These are phyloP conservation scores for Prionailurus bengalensis DNA, from an alignment of 2,113 vertebrate species.

Conservation along the genomic window DNA sequence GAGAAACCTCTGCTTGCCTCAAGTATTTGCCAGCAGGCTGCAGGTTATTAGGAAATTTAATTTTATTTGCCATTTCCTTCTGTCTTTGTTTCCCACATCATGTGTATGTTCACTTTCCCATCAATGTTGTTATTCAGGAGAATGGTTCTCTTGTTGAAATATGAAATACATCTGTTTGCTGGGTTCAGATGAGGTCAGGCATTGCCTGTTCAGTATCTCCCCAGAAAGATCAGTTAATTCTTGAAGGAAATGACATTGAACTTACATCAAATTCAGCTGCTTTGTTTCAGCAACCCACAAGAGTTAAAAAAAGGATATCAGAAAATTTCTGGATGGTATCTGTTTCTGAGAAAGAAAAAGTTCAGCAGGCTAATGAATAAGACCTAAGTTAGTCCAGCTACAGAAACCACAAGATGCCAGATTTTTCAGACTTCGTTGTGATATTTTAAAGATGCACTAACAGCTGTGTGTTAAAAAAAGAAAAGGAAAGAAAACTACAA, in stretches of 20 bases:
- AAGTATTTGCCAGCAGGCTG: too few species aligned
- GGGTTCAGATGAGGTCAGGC: constrained; percentile 94
- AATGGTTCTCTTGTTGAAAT: constrained; percentile 93
- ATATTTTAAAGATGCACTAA: not conserved
- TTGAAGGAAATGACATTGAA: not conserved
- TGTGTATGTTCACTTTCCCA: constrained; percentile 93
- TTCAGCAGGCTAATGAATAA: constrained; percentile 87
- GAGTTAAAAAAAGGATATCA: not conserved
- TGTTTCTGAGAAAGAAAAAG: constrained; percentile 93
- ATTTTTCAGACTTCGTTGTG: not conserved
- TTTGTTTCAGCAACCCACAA: not conserved
- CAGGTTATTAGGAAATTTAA: too few species aligned
- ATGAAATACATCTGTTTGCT: constrained; percentile 89
- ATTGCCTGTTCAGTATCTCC: constrained; percentile 89
- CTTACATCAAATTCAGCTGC: not conserved
- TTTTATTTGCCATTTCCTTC: too few species aligned
- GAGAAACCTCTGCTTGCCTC: too few species aligned
- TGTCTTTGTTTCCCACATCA: too few species aligned
- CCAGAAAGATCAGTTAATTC: not conserved
- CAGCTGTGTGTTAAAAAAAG: not conserved
- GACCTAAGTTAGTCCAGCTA: not conserved
- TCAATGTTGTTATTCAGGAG: constrained; percentile 95
- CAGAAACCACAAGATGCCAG: not conserved
- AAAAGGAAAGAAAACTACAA: not conserved
- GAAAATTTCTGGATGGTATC: constrained; percentile 60